Evolutionary conservation across 1,140 invertebrate genomes (phyloP), one percentile per base, ranked within the genome.

Genomic region (Phymorhynchus buccinoides): DNA sequence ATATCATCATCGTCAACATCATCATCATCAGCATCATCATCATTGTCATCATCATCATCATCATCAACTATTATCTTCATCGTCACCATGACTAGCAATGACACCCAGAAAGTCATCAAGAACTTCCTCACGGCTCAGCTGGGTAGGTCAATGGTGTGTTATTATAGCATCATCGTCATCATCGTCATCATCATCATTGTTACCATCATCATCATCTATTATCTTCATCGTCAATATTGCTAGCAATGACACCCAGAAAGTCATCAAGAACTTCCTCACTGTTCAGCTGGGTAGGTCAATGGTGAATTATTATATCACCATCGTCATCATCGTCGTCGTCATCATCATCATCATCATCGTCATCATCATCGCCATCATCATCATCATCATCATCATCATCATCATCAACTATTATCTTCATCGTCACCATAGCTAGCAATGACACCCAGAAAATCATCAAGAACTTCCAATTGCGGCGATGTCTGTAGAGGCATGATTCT

Each of bases 241-340:
- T 6, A 35, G 30, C 68, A 35, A 73, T 2, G 32, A 32, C 68
- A 35, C 18, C 22, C n/a, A 32, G 68, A 73, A 35, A 18, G 2
- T 35, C 32, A 73, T 73, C 68, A 73, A 73, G 68, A 73, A 9
- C n/a, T 73, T 73, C 32, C 68, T 73, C 68, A 73, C 32, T n/a
- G 68, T 32, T 12, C 68, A 73, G 32, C 68, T 73, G 68, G 68
- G 68, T 73, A 35, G 68, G 68, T 73, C 22, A 4, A 18, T 3
- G 16, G n/a, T 3, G 62, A 12, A 52, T 52, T 52, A 22, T 52
- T 52, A 22, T 52, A 52, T 7, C 48, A 12, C 22, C 48, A 27
- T 16, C 18, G 30, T 7, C 18, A 7, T 6, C 9, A n/a, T n/a
- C 3, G 9, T n/a, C 9, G 62, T n/a, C 62, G 4, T 27, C 27